Evolutionary conservation across 2,888 invertebrate species (phyloP), one percentile per base, ranked within the genome.

Genomic region (Dione vanillae): DNA sequence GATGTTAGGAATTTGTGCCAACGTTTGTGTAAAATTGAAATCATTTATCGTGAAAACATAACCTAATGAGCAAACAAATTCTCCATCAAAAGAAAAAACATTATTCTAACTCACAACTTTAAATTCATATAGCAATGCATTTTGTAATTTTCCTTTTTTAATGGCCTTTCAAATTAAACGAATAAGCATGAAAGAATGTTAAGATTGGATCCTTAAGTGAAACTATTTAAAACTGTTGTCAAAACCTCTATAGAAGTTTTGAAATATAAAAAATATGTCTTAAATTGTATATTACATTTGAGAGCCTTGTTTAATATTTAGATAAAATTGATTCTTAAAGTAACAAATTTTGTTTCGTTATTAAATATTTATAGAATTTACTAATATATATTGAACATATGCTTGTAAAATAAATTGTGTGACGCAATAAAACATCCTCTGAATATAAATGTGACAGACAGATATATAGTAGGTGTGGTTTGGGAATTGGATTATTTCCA

Each of bases 21-120:
- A 12, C 11, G 11, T 7, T 61, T n/a, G 61, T 35, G 0, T 45
- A 35, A 61, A 61, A 61, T 27, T 16, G 45, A 8, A 45, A 61
- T 12, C 45, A 35, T 35, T 61, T 45, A 61, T 61, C 35, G 35
- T 12, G 16, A 54, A 27, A 59, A 14, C 10, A 16, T 20, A 59
- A 59, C 43, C 43, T 59, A 59, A 43, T 59, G 59, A 10, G 20
- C 41, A 43, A 59, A 59, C 43, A 59, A 59, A 59, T 59, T 59
- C 10, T 14, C 27, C 10, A 27, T 16, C 35, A n/a, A n/a, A 43
- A 54, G 35, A 61, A 35, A 61, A 27, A 35, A n/a, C 56, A n/a
- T 61, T 27, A 3, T 27, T 9, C 27, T n/a, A n/a, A n/a, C n/a
- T n/a, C n/a, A 27, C 35, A 35, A 61, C 27, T 61, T 61, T 43